Evolutionary conservation across 2,113 vertebrate species (phyloP).

Genomic region (Morone saxatilis): DNA sequence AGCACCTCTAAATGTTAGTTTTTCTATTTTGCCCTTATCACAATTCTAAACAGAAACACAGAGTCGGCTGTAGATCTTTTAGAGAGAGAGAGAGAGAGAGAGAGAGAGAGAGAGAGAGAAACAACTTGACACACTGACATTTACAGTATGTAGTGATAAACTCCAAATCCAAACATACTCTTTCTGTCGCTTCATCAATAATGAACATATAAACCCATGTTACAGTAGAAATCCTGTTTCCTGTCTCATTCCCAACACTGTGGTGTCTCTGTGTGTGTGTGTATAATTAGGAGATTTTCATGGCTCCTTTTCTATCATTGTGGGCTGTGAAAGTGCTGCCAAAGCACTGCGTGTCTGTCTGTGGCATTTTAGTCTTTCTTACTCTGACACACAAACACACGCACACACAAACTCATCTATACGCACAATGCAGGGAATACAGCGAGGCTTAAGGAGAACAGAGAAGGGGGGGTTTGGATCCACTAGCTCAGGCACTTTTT

Average conservation of each 20-base stretch:
- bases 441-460: neutral
- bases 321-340: constrained; percentile 61
- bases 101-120: neutral
- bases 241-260: constrained; percentile 21
- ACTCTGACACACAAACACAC: constrained; percentile 6
- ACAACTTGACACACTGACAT: constrained; percentile 8
- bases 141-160: constrained; percentile 1
- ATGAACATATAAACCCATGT: constrained; percentile 36
- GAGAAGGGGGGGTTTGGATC: neutral
- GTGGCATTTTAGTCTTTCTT: constrained; percentile 44
- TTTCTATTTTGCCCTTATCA: neutral
- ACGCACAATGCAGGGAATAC: constrained; percentile 6
- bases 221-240: constrained; percentile 29
- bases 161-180: neutral
- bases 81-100: neutral
- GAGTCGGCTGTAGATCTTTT: no score
- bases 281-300: constrained; percentile 69
- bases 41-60: neutral
- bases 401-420: constrained; percentile 3
- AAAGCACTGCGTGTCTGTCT: constrained; percentile 48
- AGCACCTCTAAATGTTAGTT: neutral
- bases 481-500: neutral
- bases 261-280: constrained; percentile 11
- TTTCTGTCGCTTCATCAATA: constrained; percentile 22
- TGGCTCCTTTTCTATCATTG: constrained; percentile 61